Conservation (phyloP, 2,888 invertebrate species). For the Cephus pulcher region DNA sequence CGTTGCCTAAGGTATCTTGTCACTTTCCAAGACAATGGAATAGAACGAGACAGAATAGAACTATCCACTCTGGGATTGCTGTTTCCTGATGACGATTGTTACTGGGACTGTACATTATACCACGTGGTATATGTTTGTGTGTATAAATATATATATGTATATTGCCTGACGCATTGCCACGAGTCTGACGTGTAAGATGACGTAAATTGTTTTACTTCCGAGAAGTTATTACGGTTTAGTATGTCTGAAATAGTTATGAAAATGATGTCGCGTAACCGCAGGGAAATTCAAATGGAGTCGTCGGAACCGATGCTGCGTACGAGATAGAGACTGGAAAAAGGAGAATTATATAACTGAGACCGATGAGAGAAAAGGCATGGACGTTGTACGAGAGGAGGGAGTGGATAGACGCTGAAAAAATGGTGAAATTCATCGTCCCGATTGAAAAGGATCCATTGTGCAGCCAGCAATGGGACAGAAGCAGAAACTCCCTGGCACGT, state of each 20-base stretch:
- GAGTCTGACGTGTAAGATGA: background rate
- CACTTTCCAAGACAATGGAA: background rate
- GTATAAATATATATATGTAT: background rate
- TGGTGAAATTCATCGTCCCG: background rate
- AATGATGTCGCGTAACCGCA: background rate
- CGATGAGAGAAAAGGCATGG: background rate
- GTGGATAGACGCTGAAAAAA: background rate
- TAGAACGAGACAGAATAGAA: background rate
- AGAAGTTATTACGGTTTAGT: background rate
- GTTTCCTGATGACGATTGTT: background rate
- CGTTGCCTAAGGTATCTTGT: background rate
- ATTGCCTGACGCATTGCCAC: background rate
- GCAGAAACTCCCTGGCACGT: background rate
- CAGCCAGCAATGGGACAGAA: background rate
- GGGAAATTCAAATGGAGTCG: background rate
- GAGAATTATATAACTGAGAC: background rate
- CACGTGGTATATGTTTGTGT: background rate
- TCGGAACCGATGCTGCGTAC: background rate
- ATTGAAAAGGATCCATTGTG: background rate
- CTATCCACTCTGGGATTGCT: background rate
- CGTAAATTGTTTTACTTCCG: background rate
- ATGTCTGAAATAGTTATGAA: background rate
- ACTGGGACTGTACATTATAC: background rate
- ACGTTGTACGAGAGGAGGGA: background rate
- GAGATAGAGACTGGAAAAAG: background rate